Base-by-base conservation (phyloP, 2,113 vertebrate species). In the Microtus richardsoni region DNA sequence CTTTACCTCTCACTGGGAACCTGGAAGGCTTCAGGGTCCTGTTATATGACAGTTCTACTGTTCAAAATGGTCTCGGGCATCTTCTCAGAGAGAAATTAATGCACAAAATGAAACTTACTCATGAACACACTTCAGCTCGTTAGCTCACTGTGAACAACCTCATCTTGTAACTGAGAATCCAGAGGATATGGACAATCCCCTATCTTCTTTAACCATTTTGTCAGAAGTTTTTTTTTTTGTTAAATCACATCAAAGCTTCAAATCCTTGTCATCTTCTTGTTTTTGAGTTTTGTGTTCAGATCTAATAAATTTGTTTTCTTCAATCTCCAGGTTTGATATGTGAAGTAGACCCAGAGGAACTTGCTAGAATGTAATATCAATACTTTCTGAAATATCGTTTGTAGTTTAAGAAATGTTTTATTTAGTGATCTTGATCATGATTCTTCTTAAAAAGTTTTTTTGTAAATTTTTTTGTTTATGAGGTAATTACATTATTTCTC, bases 281-380 rank as follows among this genome's bases (percentile, higher is more conserved):
- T 71, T 66, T 44, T 52, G 44, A 9, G 39, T 17, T 26, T 30
- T 80, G 11, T 93, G 54, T 47, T 74, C 14, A 89, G 24, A 19
- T 5, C 60, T 22, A 5, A 5, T 86, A 86, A 10, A 17, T 52
- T 75, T n/a, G 0, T 7, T 14, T 21, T 80, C 12, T 64, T 2
- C 52, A 12, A 17, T 75, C 3, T 1, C 24, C 21, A 70, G 88
- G 97, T 97, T 93, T 84, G 95, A 93, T 96, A 86, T 97, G 68
- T 91, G 89, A 92, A 90, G 66, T 95, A 97, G 97, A 97, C 83
- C 93, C 93, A 97, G 95, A 97, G 96, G 91, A 95, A 98, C 94
- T 84, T 98, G 90, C 95, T 98, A 91, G 94, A 97, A 97, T 70
- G 70, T 70, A 85, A 8, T 70, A 54, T 0, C 11, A 73, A 87